Evolutionary conservation across 2,113 vertebrate genomes (phyloP), one percentile per base, ranked within the genome.

Genomic region (Melanostigma gelatinosum): DNA sequence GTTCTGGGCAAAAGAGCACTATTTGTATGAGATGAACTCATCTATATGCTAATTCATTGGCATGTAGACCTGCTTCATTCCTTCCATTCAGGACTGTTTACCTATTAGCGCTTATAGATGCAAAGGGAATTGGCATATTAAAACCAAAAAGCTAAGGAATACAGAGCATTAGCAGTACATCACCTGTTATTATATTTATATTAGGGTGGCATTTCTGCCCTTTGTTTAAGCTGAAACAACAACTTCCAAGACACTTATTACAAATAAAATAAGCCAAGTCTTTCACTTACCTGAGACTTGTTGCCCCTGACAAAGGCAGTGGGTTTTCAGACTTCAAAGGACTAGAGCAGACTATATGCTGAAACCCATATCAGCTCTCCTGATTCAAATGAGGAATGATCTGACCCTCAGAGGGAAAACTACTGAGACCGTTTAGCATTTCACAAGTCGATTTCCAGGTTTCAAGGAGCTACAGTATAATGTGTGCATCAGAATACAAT

Each of bases 31-130:
- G 95, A 95, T 94, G 94, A 95, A 96, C 93, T 96, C 94, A 96
- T 96, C 94, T 96, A 96, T 96, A 96, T 96, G 95, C 95, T 95
- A 96, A 96, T 96, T 95, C 94, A 93, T 94, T 91, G 91, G 90
- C 91, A 94, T 94, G 93, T 94, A 94, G 93, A 93, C 93, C 92
- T 94, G 94, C 92, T 92, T 95, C 94, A 93, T 95, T 94, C 94
- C 92, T 93, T 85, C 90, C 90, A 91, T 94, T 91, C 94, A 94
- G 86, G 90, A 92, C 92, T 96, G 94, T 95, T 96, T 95, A 95
- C 95, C 93, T 94, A 96, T 95, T 95, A 95, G 94, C 91, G 92
- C 86, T 91, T 87, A 92, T 91, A 93, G 92, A 95, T 94, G 93
- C 93, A 89, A 92, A 89, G 91, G 92, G 92, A 94, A 92, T 93